These are phyloP conservation scores for Enteromius thamalakanensis DNA, from an alignment of 2,797 vertebrate species.

Conservation along the genomic window DNA sequence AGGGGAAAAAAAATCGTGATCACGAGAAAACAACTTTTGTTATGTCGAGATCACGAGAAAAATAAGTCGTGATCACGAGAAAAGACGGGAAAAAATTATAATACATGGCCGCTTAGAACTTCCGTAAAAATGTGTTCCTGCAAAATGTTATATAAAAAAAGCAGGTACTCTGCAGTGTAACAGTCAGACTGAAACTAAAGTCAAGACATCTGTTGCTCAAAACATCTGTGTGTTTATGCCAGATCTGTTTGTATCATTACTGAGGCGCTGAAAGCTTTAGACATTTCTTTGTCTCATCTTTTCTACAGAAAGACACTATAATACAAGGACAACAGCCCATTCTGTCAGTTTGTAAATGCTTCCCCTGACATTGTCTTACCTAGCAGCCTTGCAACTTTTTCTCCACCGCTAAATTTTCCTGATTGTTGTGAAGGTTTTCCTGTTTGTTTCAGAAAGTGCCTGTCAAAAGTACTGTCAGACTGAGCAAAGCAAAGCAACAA, in stretches of 20 bases:
- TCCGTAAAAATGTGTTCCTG: too few relatives aligned
- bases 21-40: too few relatives aligned
- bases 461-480: constrained; percentile 35
- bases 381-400: not conserved
- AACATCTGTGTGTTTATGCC: not conserved
- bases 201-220: not conserved
- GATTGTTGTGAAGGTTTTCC: constrained; percentile 37
- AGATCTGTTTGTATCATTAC: not conserved
- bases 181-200: not conserved
- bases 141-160: not conserved
- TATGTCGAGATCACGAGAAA: too few relatives aligned
- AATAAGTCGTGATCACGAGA: too few relatives aligned
- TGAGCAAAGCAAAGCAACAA: constrained; percentile 32
- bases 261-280: not conserved
- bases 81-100: too few relatives aligned
- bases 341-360: constrained; percentile 30
- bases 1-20: too few relatives aligned
- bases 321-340: constrained; percentile 17
- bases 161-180: not conserved
- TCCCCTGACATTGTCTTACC: constrained; percentile 24
- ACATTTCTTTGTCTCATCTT: constrained; percentile 17
- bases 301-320: constrained; percentile 4
- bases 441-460: constrained; percentile 37
- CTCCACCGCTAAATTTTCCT: not conserved
- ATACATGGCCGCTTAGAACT: too few relatives aligned